Base-by-base conservation (phyloP, 1,140 invertebrate genomes). In the Amyelois transitella region DNA sequence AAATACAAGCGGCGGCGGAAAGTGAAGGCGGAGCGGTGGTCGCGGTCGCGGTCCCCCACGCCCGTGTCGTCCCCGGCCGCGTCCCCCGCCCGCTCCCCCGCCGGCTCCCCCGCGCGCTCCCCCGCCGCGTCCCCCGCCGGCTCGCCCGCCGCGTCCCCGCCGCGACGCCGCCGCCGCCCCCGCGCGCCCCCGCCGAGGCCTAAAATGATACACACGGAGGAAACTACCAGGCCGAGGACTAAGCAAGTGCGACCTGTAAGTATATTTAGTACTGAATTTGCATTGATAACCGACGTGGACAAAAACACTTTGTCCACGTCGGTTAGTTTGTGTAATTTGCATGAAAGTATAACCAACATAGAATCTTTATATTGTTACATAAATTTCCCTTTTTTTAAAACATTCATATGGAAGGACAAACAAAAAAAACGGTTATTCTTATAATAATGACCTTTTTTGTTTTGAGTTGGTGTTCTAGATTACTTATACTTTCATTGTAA, bases 1-100 rank as follows among this genome's bases (percentile, higher is more conserved):
- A 96, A 95, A 66, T 96, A 96, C 66, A 95, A 95, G 76, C 90
- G 94, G 0, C 89, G 94, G 44, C 91, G 94, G 43, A 95, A 95
- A 77, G 66, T 94, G 5, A 94, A 94, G 89, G 82, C 55, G 79
- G 90, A 59, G 70, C 43, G 43, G 22, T 84, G 18, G 80, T 87
- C 89, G 80, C 45, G 85, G 81, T 54, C 55, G 68, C 63, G 68
- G 18, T 60, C 65, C 21, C 60, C 47, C 3, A 52, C 69, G 2
- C 57, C 72, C n/a, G 59, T 69, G 3, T 63, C 65, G 7, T 22
- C 75, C n/a, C 69, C 75, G 10, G 44, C 55, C 38, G 50, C 43
- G 6, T 32, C 55, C 8, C 22, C 45, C 43, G 48, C 59, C 3
- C 47, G 21, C 58, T 10, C 44, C 64, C 18, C 58, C 60, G 43